These are phyloP conservation scores for Drosophila serrata DNA, from an alignment of 1,140 invertebrate species.

Conservation along the genomic window DNA sequence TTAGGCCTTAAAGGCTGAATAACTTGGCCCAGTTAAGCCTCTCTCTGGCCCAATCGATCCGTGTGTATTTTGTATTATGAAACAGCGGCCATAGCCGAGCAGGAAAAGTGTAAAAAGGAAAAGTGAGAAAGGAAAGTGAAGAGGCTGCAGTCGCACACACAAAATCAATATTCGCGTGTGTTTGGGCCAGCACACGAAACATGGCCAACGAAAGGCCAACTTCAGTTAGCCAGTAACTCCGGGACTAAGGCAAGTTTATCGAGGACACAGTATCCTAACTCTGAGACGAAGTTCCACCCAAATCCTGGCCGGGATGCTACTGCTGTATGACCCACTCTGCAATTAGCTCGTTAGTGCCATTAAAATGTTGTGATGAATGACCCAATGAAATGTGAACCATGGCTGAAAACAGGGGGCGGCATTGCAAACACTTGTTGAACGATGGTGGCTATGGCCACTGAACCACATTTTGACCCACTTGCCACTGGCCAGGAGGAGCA, in stretches of 20 bases:
- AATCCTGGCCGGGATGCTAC: constrained; percentile 4
- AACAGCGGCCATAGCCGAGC: constrained; percentile 31
- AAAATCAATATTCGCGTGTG: constrained; percentile 61
- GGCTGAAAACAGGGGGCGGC: constrained; percentile 15
- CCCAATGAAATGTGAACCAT: constrained; percentile 31
- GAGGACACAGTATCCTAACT: too few relatives aligned
- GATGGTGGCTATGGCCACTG: constrained; percentile 18
- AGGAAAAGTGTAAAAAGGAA: constrained; percentile 38
- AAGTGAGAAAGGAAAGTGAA: constrained; percentile 18
- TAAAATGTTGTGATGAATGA: constrained; percentile 33
- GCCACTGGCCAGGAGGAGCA: constrained; percentile 7
- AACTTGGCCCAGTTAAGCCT: constrained; percentile 33
- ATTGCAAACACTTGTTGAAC: constrained; percentile 46
- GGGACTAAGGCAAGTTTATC: constrained; percentile 35
- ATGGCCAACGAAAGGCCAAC: constrained; percentile 21
- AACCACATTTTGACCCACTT: constrained; percentile 43
- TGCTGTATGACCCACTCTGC: constrained; percentile 16
- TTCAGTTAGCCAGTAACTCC: constrained; percentile 25
- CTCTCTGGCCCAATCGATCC: constrained; percentile 44
- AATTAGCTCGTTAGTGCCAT: constrained; percentile 43
- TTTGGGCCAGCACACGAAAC: constrained; percentile 23
- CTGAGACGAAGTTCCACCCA: neutral
- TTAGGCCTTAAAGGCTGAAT: constrained; percentile 29
- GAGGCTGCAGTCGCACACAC: constrained; percentile 40
- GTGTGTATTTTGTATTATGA: constrained; percentile 39